A percentile compares a stretch with the other conserved stretches of the same genome.
These are phyloP conservation scores for Acipenser transmontanus DNA, from an alignment of 2,797 vertebrate species.

Conservation along the genomic window DNA sequence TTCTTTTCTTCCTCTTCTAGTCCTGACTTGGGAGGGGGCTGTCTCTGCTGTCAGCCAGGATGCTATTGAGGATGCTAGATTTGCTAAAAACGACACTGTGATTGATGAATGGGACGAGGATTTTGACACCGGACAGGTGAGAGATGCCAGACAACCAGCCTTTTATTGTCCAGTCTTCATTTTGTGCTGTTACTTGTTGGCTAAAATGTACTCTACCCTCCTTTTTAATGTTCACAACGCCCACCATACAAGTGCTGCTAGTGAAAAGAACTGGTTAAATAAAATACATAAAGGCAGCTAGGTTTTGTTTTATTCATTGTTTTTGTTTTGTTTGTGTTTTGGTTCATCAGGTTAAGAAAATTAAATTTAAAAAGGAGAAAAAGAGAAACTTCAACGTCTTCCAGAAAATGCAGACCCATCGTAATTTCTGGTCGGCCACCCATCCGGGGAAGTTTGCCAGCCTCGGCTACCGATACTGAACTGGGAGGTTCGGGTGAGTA, in stretches of 20 bases:
- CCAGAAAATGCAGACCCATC: conserved; percentile 79
- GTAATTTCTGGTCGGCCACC: conserved; percentile 78
- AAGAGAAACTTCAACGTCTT: conserved; percentile 71
- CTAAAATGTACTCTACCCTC: not conserved
- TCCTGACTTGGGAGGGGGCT: conserved; percentile 80
- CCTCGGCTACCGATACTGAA: conserved; percentile 72
- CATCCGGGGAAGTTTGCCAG: conserved; percentile 61
- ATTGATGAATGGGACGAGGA: conserved; percentile 86
- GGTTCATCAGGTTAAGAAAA: conserved; percentile 73
- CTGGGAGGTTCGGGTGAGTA: conserved; percentile 23
- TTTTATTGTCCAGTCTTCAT: not conserved
- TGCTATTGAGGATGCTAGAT: conserved; percentile 53
- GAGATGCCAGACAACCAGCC: not conserved
- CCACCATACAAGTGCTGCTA: too few species aligned
- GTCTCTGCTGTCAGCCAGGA: conserved; percentile 71
- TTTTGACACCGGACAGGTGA: conserved; percentile 85
- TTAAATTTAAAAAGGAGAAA: conserved; percentile 69
- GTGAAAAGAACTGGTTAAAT: too few species aligned
- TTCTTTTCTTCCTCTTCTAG: conserved; percentile 37
- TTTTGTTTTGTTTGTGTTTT: not conserved
- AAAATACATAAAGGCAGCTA: not conserved
- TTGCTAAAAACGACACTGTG: conserved; percentile 51
- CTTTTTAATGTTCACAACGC: not conserved
- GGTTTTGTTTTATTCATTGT: not conserved
- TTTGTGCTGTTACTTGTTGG: not conserved